Evolutionary conservation across 2,888 invertebrate genomes (phyloP).

Genomic region (Cenopis cana): DNA sequence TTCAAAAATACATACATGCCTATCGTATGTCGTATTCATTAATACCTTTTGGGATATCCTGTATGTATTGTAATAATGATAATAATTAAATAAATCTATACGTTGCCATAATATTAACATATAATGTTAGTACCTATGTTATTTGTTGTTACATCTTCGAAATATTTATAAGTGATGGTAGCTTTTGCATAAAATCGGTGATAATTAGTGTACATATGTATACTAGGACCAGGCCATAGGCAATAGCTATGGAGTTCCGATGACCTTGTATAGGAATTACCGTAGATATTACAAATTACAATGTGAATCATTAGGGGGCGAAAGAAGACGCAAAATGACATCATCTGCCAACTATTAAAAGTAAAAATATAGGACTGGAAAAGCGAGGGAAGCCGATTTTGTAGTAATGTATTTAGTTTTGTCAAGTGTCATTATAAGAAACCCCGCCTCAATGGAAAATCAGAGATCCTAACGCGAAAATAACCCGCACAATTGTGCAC

Average conservation of each 20-base stretch:
- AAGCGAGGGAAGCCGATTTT: no score
- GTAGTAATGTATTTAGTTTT: no score
- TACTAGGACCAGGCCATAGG: constrained; percentile 12
- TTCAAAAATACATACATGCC: no score
- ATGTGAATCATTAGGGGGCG: background rate
- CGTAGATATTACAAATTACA: background rate
- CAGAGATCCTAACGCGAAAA: no score
- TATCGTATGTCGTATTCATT: no score
- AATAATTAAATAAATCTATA: background rate
- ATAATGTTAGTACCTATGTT: constrained; percentile 4
- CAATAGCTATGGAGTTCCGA: background rate
- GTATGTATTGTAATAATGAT: background rate
- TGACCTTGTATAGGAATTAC: background rate
- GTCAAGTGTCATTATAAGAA: no score
- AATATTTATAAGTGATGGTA: constrained; percentile 46
- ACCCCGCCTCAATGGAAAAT: no score
- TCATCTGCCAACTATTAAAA: no score
- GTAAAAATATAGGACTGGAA: no score
- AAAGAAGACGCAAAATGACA: no score
- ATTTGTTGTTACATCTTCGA: constrained; percentile 27
- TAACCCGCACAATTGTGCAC: no score
- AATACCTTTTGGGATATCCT: background rate
- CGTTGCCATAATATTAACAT: background rate
- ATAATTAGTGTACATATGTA: constrained; percentile 19
- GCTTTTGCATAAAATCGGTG: constrained; percentile 50